A percentile compares a stretch with the other conserved stretches of the same genome.
Evolutionary conservation across 2,888 invertebrate species (phyloP).

Genomic region (Lasioglossum villosulum): DNA sequence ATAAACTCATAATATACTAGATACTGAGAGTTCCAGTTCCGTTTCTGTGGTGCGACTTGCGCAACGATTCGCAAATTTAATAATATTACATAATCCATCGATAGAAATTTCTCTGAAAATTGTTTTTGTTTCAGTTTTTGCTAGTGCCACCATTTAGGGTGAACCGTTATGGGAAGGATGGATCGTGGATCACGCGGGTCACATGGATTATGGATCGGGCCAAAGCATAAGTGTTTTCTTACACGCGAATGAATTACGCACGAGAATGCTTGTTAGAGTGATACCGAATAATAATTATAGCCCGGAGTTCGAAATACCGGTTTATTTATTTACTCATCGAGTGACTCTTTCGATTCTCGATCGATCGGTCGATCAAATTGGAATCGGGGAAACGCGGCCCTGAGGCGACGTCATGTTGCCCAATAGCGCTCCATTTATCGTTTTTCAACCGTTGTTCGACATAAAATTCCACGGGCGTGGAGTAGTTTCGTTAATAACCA

Average conservation of each 20-base stretch:
- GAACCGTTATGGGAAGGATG: background rate
- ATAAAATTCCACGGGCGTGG: conserved; percentile 31
- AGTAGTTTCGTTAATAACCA: conserved; percentile 35
- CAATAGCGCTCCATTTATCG: conserved; percentile 58
- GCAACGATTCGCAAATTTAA: background rate
- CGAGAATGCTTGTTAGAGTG: background rate
- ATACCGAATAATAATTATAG: background rate
- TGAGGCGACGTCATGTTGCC: conserved; percentile 48
- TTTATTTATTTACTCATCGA: conserved; percentile 17
- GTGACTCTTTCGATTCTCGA: conserved; percentile 39
- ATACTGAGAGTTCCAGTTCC: background rate
- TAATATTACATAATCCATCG: background rate
- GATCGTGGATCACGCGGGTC: background rate
- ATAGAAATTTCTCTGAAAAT: background rate
- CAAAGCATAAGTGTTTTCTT: background rate
- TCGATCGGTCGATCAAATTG: conserved; percentile 55
- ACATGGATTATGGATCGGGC: background rate
- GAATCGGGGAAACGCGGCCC: conserved; percentile 53
- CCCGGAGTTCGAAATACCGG: conserved; percentile 19
- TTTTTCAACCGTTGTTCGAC: conserved; percentile 29
- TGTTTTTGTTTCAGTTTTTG: background rate
- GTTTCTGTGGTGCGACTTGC: background rate
- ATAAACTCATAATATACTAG: background rate
- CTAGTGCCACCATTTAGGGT: background rate
- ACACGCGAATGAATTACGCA: background rate